Evolutionary conservation across 2,888 invertebrate genomes (phyloP), one percentile per base, ranked within the genome.

Genomic region (Anodontia alba): DNA sequence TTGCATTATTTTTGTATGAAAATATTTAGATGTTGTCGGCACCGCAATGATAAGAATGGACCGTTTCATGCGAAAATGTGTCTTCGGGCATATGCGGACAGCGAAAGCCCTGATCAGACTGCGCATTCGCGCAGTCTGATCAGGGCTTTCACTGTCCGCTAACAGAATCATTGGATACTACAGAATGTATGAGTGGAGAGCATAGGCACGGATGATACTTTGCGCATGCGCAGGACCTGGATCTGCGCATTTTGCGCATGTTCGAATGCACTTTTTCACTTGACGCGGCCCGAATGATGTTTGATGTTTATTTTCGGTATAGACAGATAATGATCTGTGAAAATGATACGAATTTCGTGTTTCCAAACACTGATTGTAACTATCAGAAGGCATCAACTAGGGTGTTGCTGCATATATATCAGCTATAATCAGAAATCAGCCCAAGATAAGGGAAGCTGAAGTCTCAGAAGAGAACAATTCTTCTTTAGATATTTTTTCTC

Each of bases 341-440:
- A 85, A 85, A 46, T 75, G 85, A 85, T 77, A 78, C 82, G 36
- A 49, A 51, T 38, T 76, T 82, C 85, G 85, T 85, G 85, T 80
- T 76, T 38, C 29, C 33, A 62, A 62, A 33, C 62, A 62, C 62
- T 62, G 62, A 62, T 62, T 62, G 23, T 33, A 62, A 31, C 10
- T 62, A 62, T 31, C 33, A 33, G 31, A 33, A 33, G 20, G 62
- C 3, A 62, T 62, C 31, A 62, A 17, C 17, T 33, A 2, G 62
- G 62, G 62, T 62, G 62, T 62, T 62, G 62, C 33, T 62, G 62
- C 62, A 33, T 62, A 17, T 33, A 62, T 62, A 62, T 62, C 62
- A 62, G 62, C 33, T 62, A 7, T 20, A 62, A 62, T 62, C 62
- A 62, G 20, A 33, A 31, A 31, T 62, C 62, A 62, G 20, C 62